phyloP scores from a whole-genome alignment of 2,888 invertebrate genomes.

The Pollenia amentaria region DNA sequence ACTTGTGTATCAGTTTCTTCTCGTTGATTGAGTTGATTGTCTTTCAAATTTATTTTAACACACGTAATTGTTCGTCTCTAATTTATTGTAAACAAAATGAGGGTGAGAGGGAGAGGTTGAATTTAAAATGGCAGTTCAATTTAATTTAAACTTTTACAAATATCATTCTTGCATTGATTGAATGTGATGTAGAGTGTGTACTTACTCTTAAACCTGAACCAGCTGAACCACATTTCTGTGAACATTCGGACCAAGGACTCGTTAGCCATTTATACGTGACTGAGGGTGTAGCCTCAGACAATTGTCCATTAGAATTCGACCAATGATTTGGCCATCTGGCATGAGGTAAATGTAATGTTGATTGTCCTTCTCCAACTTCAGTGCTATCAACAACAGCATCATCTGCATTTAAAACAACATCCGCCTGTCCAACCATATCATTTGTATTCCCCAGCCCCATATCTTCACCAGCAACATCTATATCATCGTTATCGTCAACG shows the following conservation, averaged over 20 bases:
- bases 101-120: constrained; percentile 13
- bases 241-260: constrained; percentile 94
- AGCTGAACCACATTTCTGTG: constrained; percentile 91
- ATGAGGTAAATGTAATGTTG: constrained; percentile 80
- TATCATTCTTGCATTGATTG: too few relatives aligned
- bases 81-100: constrained; percentile 63
- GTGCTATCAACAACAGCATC: constrained; percentile 32
- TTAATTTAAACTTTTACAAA: constrained; percentile 15
- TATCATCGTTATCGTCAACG: constrained; percentile 18
- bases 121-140: constrained; percentile 34
- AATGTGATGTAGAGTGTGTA: constrained; percentile 34
- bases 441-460: constrained; percentile 55
- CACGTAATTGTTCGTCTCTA: constrained; percentile 82
- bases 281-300: constrained; percentile 64
- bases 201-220: constrained; percentile 86
- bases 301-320: constrained; percentile 72
- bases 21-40: constrained; percentile 46
- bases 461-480: constrained; percentile 26
- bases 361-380: constrained; percentile 38
- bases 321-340: constrained; percentile 79
- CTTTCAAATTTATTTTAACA: constrained; percentile 75
- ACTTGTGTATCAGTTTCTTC: constrained; percentile 23
- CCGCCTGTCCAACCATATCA: constrained; percentile 56
- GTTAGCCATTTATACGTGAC: constrained; percentile 91
- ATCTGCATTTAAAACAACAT: constrained; percentile 50